Evolutionary conservation across 2,888 invertebrate genomes (phyloP).

Genomic region (Leptopterna dolabrata): DNA sequence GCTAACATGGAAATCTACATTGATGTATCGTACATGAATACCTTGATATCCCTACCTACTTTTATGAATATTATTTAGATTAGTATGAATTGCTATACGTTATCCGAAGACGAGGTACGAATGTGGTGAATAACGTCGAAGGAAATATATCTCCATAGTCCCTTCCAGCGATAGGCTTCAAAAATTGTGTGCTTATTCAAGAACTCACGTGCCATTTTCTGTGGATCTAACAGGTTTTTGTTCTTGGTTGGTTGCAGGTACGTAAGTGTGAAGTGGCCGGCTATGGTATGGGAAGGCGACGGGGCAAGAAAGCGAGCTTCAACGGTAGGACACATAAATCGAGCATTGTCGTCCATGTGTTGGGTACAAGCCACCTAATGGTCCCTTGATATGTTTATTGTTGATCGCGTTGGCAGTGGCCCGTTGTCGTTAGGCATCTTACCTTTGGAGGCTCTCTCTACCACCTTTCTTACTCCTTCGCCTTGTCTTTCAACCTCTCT

Average conservation of each 20-base stretch:
- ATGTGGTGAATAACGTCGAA: too few relatives aligned
- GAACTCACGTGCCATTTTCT: not conserved
- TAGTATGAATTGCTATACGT: too few relatives aligned
- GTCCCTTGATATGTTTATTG: constrained; percentile 57
- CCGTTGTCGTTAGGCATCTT: constrained; percentile 9
- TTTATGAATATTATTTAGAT: too few relatives aligned
- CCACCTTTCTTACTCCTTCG: not conserved
- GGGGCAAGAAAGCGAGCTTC: not conserved
- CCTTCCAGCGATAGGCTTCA: too few relatives aligned
- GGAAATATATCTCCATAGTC: too few relatives aligned
- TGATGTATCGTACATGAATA: too few relatives aligned
- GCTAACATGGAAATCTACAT: too few relatives aligned
- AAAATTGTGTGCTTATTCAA: too few relatives aligned
- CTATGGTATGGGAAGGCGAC: not conserved
- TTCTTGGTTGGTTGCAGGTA: constrained; percentile 17
- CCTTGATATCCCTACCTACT: too few relatives aligned
- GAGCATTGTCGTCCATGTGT: constrained; percentile 56
- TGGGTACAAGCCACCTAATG: constrained; percentile 55
- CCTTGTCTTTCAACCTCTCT: constrained; percentile 21
- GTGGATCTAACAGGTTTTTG: not conserved
- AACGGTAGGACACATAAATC: constrained; percentile 55
- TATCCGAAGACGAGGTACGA: too few relatives aligned
- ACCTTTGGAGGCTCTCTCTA: constrained; percentile 1
- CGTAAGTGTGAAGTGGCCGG: constrained; percentile 23
- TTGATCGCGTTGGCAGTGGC: constrained; percentile 54